Conservation (phyloP, 2,888 invertebrate species). For the Zaprionus lineosus region DNA sequence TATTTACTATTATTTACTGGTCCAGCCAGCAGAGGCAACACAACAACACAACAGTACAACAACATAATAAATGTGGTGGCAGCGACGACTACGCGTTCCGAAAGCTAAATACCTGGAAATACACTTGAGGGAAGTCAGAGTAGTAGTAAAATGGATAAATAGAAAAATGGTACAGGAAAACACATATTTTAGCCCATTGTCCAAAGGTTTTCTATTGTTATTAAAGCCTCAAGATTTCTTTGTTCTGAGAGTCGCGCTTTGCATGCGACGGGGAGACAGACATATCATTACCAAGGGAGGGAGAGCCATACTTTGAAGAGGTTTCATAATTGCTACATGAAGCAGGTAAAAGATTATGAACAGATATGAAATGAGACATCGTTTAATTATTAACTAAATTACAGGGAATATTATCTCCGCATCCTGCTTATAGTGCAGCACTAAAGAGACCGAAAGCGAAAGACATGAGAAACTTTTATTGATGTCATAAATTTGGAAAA, state of each 20-base stretch:
- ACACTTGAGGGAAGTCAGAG: constrained; percentile 31
- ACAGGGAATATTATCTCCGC: not conserved
- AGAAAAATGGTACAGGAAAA: constrained; percentile 25
- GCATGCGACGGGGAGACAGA: too few species aligned
- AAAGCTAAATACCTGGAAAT: constrained; percentile 46
- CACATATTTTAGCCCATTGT: constrained; percentile 46
- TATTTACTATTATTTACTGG: not conserved
- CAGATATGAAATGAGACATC: too few species aligned
- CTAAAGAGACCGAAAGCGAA: not conserved
- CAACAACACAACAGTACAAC: constrained; percentile 10
- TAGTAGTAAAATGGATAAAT: constrained; percentile 30
- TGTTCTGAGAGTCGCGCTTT: not conserved
- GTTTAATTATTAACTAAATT: constrained; percentile 7
- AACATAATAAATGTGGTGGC: too few species aligned
- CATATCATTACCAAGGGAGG: too few species aligned
- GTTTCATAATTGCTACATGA: too few species aligned
- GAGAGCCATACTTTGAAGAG: too few species aligned
- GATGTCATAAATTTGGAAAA: constrained; percentile 7
- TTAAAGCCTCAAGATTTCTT: constrained; percentile 3
- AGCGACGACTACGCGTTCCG: constrained; percentile 17
- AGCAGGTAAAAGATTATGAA: too few species aligned
- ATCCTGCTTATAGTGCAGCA: not conserved
- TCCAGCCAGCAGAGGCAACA: too few species aligned
- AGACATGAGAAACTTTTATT: not conserved
- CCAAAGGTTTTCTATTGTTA: constrained; percentile 34